Evolutionary conservation across 1,140 invertebrate species (phyloP), one percentile per base, ranked within the genome.

Genomic region (Diplogasteroides magnus): DNA sequence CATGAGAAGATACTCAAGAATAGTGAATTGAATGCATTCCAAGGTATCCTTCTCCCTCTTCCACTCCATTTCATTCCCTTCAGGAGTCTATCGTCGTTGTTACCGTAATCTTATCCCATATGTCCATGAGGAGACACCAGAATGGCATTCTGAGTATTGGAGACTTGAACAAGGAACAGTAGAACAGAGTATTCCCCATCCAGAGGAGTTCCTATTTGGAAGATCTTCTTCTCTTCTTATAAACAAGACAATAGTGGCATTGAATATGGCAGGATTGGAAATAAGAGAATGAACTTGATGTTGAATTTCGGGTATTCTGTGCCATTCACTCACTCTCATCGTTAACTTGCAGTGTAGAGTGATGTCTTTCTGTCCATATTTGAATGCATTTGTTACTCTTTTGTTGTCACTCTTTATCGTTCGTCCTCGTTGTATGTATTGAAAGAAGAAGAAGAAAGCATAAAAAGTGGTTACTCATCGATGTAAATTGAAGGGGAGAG

Each of bases 61-160:
- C 31, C 0, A 27, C 6, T 13, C 29, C 57, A 2, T 58, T 57
- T 57, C 3, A n/a, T 6, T 68, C 14, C 19, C 19, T 27, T 28
- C 31, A 71, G 69, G 69, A 37, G 63, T 71, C 69, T 71, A 71
- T 56, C 69, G 58, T 27, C 62, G 62, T 13, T 31, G 61, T 19
- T 71, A 71, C 63, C 55, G 55, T 1, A 48, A 58, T 23, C 69
- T 71, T 15, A 28, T 71, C 1, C 63, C 61, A 15, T 71, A 71
- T 48, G 55, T 63, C 28, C 69, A 71, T 56, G 55, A 56, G 31
- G 69, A 71, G 58, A 71, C 69, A 48, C 69, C 69, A n/a, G 62
- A 71, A 64, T 71, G 69, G 69, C 69, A 71, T 25, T 64, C 55
- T 0, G 62, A 63, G 23, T 71, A 71, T 61, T 71, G 69, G 69